Conservation (phyloP, 1,140 invertebrate genomes). For the Ephestia elutella region DNA sequence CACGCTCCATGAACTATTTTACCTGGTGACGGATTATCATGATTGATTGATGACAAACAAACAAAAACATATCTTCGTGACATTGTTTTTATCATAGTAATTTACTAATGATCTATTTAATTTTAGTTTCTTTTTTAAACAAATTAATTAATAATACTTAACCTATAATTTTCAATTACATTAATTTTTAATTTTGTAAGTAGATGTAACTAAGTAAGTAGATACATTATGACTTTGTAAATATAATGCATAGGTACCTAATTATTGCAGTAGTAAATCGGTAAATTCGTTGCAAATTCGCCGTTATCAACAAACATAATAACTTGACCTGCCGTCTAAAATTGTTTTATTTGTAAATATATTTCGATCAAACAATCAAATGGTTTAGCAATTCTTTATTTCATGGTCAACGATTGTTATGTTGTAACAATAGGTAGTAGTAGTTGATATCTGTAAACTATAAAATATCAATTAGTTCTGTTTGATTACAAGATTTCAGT, state of each 20-base stretch:
- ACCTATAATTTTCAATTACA: too few relatives aligned
- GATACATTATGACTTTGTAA: too few relatives aligned
- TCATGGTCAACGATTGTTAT: not conserved
- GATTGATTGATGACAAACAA: not conserved
- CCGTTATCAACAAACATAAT: too few relatives aligned
- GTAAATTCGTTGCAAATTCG: too few relatives aligned
- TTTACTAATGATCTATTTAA: not conserved
- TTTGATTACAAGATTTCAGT: not conserved
- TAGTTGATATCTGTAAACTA: not conserved
- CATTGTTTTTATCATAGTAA: not conserved
- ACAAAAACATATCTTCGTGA: not conserved
- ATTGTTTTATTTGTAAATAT: too few relatives aligned
- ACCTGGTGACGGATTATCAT: slow-evolving; percentile 15
- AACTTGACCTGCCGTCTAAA: too few relatives aligned
- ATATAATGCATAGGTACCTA: too few relatives aligned
- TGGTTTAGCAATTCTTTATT: not conserved
- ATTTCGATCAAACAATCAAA: not conserved
- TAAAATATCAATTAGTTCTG: not conserved
- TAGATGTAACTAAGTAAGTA: too few relatives aligned
- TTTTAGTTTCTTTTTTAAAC: too few relatives aligned
- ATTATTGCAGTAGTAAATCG: too few relatives aligned
- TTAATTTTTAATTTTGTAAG: too few relatives aligned
- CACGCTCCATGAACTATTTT: slow-evolving; percentile 22
- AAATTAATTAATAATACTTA: too few relatives aligned
- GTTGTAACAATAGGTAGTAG: not conserved